Conservation (phyloP, 2,113 vertebrate species). For the Lanius collurio region DNA sequence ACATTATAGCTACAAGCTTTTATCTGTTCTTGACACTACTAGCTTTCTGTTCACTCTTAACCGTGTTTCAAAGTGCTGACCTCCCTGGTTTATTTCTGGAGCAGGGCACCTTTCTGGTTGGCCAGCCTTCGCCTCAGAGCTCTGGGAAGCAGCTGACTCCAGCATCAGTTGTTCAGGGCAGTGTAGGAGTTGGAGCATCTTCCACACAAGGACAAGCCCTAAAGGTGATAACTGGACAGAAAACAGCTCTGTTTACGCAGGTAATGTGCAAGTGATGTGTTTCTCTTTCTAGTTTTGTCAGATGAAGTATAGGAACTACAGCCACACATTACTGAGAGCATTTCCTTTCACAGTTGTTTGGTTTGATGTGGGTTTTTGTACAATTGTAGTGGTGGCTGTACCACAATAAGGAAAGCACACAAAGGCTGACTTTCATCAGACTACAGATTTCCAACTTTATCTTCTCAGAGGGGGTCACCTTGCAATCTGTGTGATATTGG, state of each 20-base stretch:
- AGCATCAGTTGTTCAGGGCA: conserved; percentile 79
- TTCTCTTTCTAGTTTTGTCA: neutral
- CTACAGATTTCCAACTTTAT: neutral
- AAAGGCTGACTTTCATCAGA: neutral
- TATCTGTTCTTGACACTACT: neutral
- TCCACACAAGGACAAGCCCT: conserved; percentile 83
- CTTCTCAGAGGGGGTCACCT: neutral
- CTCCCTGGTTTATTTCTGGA: neutral
- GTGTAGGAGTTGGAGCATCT: conserved; percentile 73
- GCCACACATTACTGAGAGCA: neutral
- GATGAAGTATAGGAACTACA: neutral
- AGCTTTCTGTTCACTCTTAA: neutral
- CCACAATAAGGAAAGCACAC: neutral
- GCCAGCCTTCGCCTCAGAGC: conserved; percentile 86
- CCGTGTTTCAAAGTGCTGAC: neutral
- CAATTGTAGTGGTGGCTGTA: neutral
- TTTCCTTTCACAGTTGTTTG: neutral
- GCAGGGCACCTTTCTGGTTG: conserved; percentile 96
- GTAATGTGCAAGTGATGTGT: conserved; percentile 51
- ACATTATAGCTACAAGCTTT: neutral
- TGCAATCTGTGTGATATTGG: neutral
- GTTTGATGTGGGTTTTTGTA: neutral
- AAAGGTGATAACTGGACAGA: conserved; percentile 93
- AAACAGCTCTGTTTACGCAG: conserved; percentile 93
- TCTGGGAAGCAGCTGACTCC: conserved; percentile 85